Evolutionary conservation across 2,888 invertebrate genomes (phyloP).

Genomic region (Axea sp.): DNA sequence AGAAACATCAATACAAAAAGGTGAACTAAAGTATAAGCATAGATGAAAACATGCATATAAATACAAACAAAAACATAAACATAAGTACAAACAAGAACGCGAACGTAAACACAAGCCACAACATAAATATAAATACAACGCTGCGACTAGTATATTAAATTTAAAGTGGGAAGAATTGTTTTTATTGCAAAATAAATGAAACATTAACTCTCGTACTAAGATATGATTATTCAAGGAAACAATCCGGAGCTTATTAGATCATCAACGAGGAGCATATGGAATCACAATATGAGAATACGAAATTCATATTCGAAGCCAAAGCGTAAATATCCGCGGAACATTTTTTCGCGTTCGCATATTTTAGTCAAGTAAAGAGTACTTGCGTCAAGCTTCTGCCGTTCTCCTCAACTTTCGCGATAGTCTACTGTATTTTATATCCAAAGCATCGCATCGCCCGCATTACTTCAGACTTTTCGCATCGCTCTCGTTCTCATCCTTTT

Average conservation of each 20-base stretch:
- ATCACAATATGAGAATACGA: slow-evolving; percentile 45
- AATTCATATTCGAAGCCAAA: slow-evolving; percentile 41
- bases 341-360: slow-evolving; percentile 37
- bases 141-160: too few relatives aligned
- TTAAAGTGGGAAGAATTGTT: too few relatives aligned
- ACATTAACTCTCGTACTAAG: neutral
- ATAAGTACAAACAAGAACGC: too few relatives aligned
- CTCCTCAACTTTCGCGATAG: slow-evolving; percentile 53
- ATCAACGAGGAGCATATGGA: slow-evolving; percentile 38
- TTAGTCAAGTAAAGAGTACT: slow-evolving; percentile 52
- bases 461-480: slow-evolving; percentile 53
- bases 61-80: too few relatives aligned
- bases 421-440: slow-evolving; percentile 50
- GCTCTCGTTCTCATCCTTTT: slow-evolving; percentile 43
- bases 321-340: slow-evolving; percentile 32
- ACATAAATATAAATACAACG: too few relatives aligned
- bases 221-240: slow-evolving; percentile 8
- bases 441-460: slow-evolving; percentile 51
- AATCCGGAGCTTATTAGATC: neutral
- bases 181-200: too few relatives aligned
- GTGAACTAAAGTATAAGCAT: too few relatives aligned
- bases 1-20: too few relatives aligned
- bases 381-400: slow-evolving; percentile 55
- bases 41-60: too few relatives aligned
- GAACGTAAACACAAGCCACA: too few relatives aligned